Base-by-base conservation (phyloP, 2,113 vertebrate genomes). In the Cyprinodon variegatus region DNA sequence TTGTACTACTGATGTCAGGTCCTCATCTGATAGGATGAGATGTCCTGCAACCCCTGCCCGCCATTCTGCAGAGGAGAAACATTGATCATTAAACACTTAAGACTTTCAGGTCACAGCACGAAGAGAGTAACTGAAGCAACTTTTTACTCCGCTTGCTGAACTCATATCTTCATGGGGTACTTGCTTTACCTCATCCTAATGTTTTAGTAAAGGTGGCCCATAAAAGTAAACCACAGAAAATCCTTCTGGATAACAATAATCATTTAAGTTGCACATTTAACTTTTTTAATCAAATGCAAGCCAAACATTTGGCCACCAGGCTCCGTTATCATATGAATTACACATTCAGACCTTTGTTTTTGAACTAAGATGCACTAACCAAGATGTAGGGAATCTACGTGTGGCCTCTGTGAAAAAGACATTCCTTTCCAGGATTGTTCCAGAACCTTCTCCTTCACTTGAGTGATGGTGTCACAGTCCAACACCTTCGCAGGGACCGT, bases 361-460 rank as follows among this genome's bases (percentile, higher is more conserved):
- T 11, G 4, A 65, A 65, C n/a, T 3, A 66, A 65, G 61, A 2
- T 6, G 0, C 3, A 53, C 65, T 94, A 20, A 99, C 98, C 98
- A 0, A 99, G 95, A 82, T 98, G 96, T 63, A 99, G 89, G 2
- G 96, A 95, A 79, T 97, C 95, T 0, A 96, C 87, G 74, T 96
- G 95, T 0, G 97, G 97, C n/a, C 98, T 94, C 83, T 96, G 96
- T 65, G 95, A 95, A 50, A 95, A 96, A 0, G 97, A 96, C 0
- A 95, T 95, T 68, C 96, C 96, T 88, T 98, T 98, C 85, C 96
- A 97, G 45, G 96, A 94, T 89, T 99, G 98, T 73, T 99, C 98
- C n/a, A 99, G 91, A 84, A 98, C 96, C 83, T 99, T 99, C 92
- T 99, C 98, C 92, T 99, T 99, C 89, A 98, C 97, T 81, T 99